Conservation (phyloP, 2,797 vertebrate genomes). For the Acomys russatus region DNA sequence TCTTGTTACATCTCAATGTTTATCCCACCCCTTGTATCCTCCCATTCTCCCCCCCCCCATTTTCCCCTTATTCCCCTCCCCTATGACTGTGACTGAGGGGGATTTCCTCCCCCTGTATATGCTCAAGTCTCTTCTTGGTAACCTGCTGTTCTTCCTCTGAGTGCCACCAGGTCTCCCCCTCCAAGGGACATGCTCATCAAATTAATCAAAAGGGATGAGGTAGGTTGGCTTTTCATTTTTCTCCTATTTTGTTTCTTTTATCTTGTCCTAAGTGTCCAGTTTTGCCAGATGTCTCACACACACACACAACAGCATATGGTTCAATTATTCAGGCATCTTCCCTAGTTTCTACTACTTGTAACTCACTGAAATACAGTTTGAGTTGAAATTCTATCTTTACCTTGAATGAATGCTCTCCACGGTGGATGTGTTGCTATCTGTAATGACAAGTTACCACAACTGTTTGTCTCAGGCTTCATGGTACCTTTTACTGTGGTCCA, state of each 20-base stretch:
- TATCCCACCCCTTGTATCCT: too few relatives aligned
- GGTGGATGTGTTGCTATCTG: neutral
- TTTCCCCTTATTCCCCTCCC: too few relatives aligned
- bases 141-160: too few relatives aligned
- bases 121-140: too few relatives aligned
- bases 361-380: neutral
- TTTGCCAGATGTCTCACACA: conserved; percentile 22
- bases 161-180: too few relatives aligned
- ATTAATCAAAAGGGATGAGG: too few relatives aligned
- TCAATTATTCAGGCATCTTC: neutral
- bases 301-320: neutral
- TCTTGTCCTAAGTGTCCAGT: conserved; percentile 3
- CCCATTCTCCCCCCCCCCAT: too few relatives aligned
- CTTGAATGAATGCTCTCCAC: neutral
- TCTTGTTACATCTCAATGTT: too few relatives aligned
- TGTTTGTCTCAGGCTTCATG: neutral
- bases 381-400: conserved; percentile 8
- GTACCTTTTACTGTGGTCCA: neutral
- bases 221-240: conserved; percentile 20
- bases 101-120: too few relatives aligned
- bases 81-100: too few relatives aligned
- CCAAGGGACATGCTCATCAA: too few relatives aligned
- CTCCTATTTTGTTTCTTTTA: conserved; percentile 41
- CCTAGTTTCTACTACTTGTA: conserved; percentile 18
- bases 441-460: neutral